A percentile compares a stretch with the other conserved stretches of the same genome.
These are phyloP conservation scores for Calliopum simillimum DNA, from an alignment of 2,888 invertebrate species.

Conservation along the genomic window DNA sequence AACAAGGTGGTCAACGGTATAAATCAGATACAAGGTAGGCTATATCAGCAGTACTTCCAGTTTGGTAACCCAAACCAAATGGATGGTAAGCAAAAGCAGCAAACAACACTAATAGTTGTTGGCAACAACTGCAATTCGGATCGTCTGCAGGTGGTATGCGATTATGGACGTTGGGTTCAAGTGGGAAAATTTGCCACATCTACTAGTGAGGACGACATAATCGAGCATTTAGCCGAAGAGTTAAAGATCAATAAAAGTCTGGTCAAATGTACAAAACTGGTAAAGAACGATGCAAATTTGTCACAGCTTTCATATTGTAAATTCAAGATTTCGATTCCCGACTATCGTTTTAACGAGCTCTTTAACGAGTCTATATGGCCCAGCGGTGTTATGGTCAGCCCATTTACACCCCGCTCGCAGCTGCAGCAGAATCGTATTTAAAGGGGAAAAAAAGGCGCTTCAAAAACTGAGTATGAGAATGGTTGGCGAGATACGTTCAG, in stretches of 20 bases:
- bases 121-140: constrained; percentile 64
- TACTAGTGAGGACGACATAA: constrained; percentile 62
- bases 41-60: constrained; percentile 63
- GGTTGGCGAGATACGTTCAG: background rate
- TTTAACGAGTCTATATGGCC: constrained; percentile 64
- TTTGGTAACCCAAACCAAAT: constrained; percentile 58
- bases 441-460: constrained; percentile 40
- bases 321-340: constrained; percentile 63
- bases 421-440: constrained; percentile 63
- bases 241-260: constrained; percentile 62
- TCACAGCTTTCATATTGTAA: constrained; percentile 62
- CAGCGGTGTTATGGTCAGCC: constrained; percentile 64
- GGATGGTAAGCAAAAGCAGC: constrained; percentile 60
- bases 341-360: constrained; percentile 63
- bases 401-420: constrained; percentile 63
- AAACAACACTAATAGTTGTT: constrained; percentile 61
- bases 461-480: background rate
- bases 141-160: constrained; percentile 62
- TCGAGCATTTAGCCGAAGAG: constrained; percentile 61
- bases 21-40: constrained; percentile 62
- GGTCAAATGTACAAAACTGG: constrained; percentile 62
- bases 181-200: constrained; percentile 62
- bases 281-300: constrained; percentile 62
- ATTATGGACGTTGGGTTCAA: constrained; percentile 63
- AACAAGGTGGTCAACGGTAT: constrained; percentile 62